Percentiles rank a stretch among this genome's conserved stretches.
Conservation (phyloP, 2,113 vertebrate genomes). For the Pterocles gutturalis region DNA sequence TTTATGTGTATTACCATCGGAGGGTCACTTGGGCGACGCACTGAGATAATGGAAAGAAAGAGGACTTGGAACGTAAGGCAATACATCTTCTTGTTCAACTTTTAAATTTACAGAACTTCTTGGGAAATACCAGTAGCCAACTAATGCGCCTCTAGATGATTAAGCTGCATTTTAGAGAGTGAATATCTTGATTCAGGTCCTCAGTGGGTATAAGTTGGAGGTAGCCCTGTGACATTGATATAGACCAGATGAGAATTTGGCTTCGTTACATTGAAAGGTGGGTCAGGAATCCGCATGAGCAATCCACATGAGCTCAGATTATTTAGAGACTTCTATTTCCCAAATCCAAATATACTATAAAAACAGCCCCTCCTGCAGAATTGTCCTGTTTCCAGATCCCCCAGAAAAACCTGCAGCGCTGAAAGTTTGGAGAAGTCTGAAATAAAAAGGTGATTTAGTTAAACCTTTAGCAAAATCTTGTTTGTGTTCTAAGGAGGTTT, state of each 20-base stretch:
- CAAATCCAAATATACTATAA: not conserved
- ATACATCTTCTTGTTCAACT: not conserved
- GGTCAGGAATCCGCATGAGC: slow-evolving; percentile 33
- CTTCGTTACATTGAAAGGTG: not conserved
- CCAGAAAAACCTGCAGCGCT: slow-evolving; percentile 11
- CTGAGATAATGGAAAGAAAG: slow-evolving; percentile 55
- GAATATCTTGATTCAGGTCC: not conserved
- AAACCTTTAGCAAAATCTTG: not conserved
- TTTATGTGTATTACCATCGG: slow-evolving; percentile 41
- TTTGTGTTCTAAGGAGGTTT: not conserved
- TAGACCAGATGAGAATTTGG: slow-evolving; percentile 37
- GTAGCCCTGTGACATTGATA: slow-evolving; percentile 8
- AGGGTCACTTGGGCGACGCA: slow-evolving; percentile 15
- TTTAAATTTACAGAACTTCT: not conserved
- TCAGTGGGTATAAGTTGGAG: not conserved
- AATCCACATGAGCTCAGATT: slow-evolving; percentile 5
- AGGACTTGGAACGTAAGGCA: not conserved
- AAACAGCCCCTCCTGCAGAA: slow-evolving; percentile 29
- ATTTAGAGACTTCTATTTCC: not conserved
- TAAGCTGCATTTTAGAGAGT: not conserved
- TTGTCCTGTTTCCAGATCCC: slow-evolving; percentile 34
- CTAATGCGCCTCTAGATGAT: not conserved
- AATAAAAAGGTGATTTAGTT: slow-evolving; percentile 10
- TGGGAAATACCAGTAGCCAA: slow-evolving; percentile 33
- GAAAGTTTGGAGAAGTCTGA: not conserved